phyloP scores from a whole-genome alignment of 2,113 vertebrate species.

The Hemicordylus capensis region DNA sequence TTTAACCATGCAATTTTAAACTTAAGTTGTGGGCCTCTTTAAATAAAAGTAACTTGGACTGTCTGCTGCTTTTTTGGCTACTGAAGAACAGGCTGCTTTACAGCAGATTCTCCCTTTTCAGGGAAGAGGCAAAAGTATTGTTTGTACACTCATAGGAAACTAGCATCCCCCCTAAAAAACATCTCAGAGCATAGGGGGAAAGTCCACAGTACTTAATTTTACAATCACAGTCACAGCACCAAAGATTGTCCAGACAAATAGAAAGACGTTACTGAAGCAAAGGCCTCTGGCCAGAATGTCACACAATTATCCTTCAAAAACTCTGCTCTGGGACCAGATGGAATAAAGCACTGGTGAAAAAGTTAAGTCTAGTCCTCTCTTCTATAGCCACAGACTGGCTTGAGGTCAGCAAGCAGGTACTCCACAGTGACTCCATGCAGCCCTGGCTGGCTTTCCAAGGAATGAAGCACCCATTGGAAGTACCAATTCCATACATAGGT shows the following conservation, averaged over 20 bases:
- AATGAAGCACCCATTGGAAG: conserved; percentile 18
- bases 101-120: background rate
- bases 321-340: conserved; percentile 51
- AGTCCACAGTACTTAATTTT: conserved; percentile 66
- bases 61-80: background rate
- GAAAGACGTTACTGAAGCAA: conserved; percentile 45
- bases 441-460: fast-evolving
- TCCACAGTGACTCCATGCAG: background rate
- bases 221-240: conserved; percentile 72
- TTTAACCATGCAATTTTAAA: background rate
- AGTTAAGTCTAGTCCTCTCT: conserved; percentile 22
- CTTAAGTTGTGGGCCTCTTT: background rate
- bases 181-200: conserved; percentile 55
- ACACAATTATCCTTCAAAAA: conserved; percentile 28
- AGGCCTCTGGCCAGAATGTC: conserved; percentile 65
- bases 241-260: conserved; percentile 66
- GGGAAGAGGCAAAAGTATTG: background rate
- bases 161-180: conserved; percentile 55
- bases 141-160: conserved; percentile 36
- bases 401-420: background rate
- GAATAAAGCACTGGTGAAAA: conserved; percentile 64
- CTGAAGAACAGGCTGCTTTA: background rate
- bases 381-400: fast-evolving
- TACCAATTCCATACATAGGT: background rate
- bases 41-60: background rate